Evolutionary conservation across 2,888 invertebrate genomes (phyloP).

Genomic region (Ischnus inquisitorius): DNA sequence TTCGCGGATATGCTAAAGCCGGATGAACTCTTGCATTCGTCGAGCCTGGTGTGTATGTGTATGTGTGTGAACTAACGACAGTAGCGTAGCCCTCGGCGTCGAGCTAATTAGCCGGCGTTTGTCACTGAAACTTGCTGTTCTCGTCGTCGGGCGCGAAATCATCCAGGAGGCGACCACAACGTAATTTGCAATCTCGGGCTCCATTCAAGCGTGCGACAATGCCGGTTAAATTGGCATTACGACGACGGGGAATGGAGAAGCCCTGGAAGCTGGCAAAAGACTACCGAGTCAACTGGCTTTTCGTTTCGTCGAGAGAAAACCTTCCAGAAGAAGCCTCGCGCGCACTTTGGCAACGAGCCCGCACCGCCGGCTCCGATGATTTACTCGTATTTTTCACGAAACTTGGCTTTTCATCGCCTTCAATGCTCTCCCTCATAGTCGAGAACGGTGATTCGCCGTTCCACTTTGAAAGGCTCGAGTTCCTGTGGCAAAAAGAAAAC

Average conservation of each 20-base stretch:
- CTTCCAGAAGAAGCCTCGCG: background rate
- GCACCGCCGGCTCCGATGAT: background rate
- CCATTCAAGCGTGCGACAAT: constrained; percentile 71
- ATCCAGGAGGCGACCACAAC: constrained; percentile 47
- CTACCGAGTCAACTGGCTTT: constrained; percentile 38
- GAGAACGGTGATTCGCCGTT: background rate
- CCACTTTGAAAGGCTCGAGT: background rate
- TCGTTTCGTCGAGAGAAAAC: constrained; percentile 20
- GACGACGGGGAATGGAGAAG: background rate
- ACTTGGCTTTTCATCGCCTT: constrained; percentile 29
- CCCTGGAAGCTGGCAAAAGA: constrained; percentile 29
- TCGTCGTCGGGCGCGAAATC: constrained; percentile 12
- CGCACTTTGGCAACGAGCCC: constrained; percentile 37
- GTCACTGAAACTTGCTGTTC: constrained; percentile 49
- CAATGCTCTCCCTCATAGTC: background rate
- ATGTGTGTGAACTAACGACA: background rate
- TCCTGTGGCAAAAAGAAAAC: background rate
- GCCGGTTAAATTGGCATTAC: constrained; percentile 65
- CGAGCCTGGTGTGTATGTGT: background rate
- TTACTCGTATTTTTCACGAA: constrained; percentile 21
- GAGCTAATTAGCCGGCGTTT: constrained; percentile 64
- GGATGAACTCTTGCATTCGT: constrained; percentile 11
- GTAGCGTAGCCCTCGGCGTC: constrained; percentile 19
- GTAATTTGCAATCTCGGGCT: constrained; percentile 70
- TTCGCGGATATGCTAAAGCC: constrained; percentile 4